phyloP scores from a whole-genome alignment of 2,797 vertebrate species.

The Melopsittacus undulatus region DNA sequence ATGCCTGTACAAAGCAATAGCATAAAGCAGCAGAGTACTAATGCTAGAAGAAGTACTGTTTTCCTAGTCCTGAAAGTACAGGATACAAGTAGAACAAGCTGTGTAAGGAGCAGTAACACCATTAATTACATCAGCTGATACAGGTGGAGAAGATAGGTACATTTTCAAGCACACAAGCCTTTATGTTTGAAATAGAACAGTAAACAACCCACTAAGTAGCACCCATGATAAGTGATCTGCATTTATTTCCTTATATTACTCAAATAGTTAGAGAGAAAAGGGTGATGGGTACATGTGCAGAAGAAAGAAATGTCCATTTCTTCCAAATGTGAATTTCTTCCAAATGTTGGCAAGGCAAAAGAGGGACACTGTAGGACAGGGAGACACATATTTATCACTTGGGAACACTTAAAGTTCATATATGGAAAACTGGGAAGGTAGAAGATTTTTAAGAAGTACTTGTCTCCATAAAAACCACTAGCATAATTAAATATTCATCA shows the following conservation, averaged over 20 bases:
- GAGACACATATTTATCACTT: fast-evolving
- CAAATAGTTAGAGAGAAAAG: background rate
- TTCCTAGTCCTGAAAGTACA: background rate
- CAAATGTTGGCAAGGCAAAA: background rate
- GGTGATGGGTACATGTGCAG: background rate
- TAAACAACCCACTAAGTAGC: background rate
- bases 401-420: background rate
- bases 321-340: no score
- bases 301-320: background rate
- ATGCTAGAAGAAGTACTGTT: background rate
- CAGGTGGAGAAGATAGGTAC: background rate
- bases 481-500: background rate
- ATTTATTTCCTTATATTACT: background rate
- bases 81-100: background rate
- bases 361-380: background rate
- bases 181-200: background rate
- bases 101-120: background rate
- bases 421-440: background rate
- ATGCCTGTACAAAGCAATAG: background rate
- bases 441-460: background rate
- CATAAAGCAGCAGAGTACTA: background rate
- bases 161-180: background rate
- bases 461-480: background rate
- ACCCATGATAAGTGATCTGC: background rate
- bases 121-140: background rate